These are phyloP conservation scores for Rhadinocentrus ornatus DNA, from an alignment of 2,797 vertebrate genomes.

Conservation along the genomic window DNA sequence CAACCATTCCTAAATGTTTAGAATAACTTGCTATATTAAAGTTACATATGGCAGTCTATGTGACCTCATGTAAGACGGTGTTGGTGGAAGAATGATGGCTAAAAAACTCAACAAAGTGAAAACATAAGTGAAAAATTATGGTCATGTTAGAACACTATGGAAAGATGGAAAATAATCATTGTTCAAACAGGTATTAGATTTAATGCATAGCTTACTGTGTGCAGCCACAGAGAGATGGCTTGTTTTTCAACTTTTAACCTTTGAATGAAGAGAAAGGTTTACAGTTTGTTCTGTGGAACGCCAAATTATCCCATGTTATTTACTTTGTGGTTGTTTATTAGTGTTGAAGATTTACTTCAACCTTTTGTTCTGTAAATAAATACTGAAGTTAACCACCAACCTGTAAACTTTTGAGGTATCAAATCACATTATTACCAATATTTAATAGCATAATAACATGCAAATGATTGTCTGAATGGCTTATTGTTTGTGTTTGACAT, in stretches of 20 bases:
- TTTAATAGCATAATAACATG: slow-evolving; percentile 26
- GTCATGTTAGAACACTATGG: no score
- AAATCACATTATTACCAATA: slow-evolving; percentile 12
- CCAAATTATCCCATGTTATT: neutral
- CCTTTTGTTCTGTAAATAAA: no score
- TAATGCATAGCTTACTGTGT: neutral
- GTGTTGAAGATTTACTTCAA: neutral
- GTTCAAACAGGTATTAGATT: neutral
- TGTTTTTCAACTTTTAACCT: neutral
- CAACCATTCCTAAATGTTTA: no score
- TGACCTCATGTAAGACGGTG: no score
- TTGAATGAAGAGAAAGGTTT: slow-evolving; percentile 1
- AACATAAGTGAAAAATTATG: no score
- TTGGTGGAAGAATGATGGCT: no score
- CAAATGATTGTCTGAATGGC: slow-evolving; percentile 22
- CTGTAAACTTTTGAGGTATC: neutral
- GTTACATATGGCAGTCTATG: no score
- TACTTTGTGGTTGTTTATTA: neutral
- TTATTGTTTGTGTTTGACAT: slow-evolving; percentile 37
- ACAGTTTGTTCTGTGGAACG: neutral
- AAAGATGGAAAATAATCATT: neutral
- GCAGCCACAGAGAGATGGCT: neutral
- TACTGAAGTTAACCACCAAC: neutral
- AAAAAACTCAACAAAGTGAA: no score
- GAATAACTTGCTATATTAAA: no score